These are phyloP conservation scores for Amiota minor DNA, from an alignment of 2,888 invertebrate species.

Conservation along the genomic window DNA sequence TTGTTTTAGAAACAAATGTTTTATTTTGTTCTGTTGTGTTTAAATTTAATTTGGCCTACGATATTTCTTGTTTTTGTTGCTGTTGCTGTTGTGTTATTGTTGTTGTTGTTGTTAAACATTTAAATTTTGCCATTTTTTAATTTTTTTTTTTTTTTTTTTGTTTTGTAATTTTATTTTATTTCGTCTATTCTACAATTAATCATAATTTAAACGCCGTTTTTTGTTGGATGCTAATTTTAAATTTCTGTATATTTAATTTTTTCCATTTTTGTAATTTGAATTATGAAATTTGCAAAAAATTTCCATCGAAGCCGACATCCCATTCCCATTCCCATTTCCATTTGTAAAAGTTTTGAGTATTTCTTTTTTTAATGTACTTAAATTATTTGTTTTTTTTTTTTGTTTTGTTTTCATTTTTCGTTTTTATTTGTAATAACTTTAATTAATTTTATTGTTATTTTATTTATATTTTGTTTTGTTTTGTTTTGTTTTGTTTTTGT, in stretches of 20 bases:
- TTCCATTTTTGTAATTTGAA: neutral
- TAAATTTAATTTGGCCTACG: constrained; percentile 42
- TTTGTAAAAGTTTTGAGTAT: constrained; percentile 20
- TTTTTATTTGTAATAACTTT: constrained; percentile 37
- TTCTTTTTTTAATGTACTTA: neutral
- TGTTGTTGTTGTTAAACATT: constrained; percentile 29
- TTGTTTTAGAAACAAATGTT: neutral
- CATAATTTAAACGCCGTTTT: constrained; percentile 1
- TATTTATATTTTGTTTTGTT: constrained; percentile 45
- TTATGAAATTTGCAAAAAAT: constrained; percentile 7
- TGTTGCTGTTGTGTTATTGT: constrained; percentile 28
- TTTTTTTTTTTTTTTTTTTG: constrained; percentile 35
- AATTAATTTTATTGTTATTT: constrained; percentile 38
- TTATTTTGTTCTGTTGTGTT: neutral
- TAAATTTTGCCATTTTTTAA: constrained; percentile 19
- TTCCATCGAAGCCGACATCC: neutral
- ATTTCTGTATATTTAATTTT: neutral
- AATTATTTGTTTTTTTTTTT: constrained; percentile 30
- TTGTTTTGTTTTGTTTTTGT: constrained; percentile 47
- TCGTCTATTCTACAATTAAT: constrained; percentile 18
- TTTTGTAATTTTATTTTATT: constrained; percentile 19
- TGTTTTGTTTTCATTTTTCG: constrained; percentile 25
- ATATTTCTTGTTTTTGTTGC: constrained; percentile 32
- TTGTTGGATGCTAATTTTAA: neutral
- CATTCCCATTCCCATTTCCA: neutral